Base-by-base conservation (phyloP, 2,113 vertebrate genomes). In the Elephantulus edwardii region DNA sequence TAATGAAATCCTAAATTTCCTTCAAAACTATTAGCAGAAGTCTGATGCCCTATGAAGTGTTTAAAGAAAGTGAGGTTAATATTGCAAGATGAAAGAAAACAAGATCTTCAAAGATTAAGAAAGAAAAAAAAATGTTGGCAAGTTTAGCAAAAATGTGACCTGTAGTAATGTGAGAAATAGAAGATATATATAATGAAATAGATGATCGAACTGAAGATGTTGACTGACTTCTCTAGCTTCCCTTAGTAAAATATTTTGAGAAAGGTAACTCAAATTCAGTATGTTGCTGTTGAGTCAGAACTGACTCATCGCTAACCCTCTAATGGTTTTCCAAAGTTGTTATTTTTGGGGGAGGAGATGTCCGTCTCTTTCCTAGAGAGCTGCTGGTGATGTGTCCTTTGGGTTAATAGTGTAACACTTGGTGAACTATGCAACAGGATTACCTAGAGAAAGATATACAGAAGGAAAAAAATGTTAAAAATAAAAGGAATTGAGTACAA, bases 401-500 rank as follows among this genome's bases (percentile, higher is more conserved):
- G n/a, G n/a, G n/a, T n/a, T n/a, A n/a, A n/a, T n/a, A n/a, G n/a
- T n/a, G n/a, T n/a, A n/a, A n/a, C n/a, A n/a, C n/a, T n/a, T n/a
- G n/a, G n/a, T n/a, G n/a, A n/a, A n/a, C n/a, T n/a, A n/a, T n/a
- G n/a, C n/a, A n/a, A n/a, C n/a, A n/a, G n/a, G n/a, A n/a, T n/a
- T n/a, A n/a, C n/a, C n/a, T 82, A 85, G 19, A 80, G 72, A 84
- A 30, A 86, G 58, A 75, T 54, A 91, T 74, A 33, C 17, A 79
- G 48, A 85, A 88, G 38, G 42, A 79, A 88, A 78, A n/a, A 79
- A 89, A 89, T 80, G 28, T 86, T 77, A 79, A 80, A 35, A 33
- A 46, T 48, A 74, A 46, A 48, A 48, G n/a, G 64, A 42, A 33
- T 40, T 50, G 12, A 79, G 76, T 84, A 77, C 70, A 82, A 92